phyloP scores from a whole-genome alignment of 2,888 invertebrate genomes.

The Acrocera orbiculus region DNA sequence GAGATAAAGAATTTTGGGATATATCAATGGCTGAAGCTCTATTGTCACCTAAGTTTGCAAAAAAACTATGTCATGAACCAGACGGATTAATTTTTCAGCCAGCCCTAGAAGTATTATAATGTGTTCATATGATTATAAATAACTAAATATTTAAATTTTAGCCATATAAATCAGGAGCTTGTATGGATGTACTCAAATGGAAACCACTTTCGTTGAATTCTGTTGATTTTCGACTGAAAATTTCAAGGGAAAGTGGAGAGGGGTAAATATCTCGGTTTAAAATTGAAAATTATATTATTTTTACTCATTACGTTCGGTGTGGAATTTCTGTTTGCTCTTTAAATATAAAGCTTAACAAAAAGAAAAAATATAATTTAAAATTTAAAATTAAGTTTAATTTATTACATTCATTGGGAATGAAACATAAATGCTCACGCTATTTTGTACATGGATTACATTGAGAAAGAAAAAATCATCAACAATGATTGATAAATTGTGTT shows the following conservation, averaged over 20 bases:
- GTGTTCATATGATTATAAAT: neutral
- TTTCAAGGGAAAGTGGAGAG: slow-evolving; percentile 48
- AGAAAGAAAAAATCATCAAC: too few species aligned
- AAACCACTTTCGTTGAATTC: slow-evolving; percentile 89
- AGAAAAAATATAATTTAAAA: too few species aligned
- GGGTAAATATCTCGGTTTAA: slow-evolving; percentile 42
- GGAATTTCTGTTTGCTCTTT: too few species aligned
- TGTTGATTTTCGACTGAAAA: slow-evolving; percentile 83
- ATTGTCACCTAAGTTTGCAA: slow-evolving; percentile 69
- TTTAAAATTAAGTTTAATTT: too few species aligned
- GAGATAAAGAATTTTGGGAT: slow-evolving; percentile 85
- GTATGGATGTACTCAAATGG: slow-evolving; percentile 85
- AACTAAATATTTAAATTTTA: slow-evolving; percentile 26
- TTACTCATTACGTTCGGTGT: too few species aligned
- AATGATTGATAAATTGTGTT: too few species aligned
- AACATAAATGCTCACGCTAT: too few species aligned
- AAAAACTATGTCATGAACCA: slow-evolving; percentile 77
- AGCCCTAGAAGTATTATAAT: slow-evolving; percentile 45
- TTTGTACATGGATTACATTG: too few species aligned
- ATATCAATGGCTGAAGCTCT: slow-evolving; percentile 50
- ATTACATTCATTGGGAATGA: too few species aligned
- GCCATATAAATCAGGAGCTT: slow-evolving; percentile 70
- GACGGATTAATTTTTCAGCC: slow-evolving; percentile 98
- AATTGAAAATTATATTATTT: too few species aligned
- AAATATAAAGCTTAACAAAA: too few species aligned